Base-by-base conservation (phyloP, 1,140 invertebrate species). In the Heliothis virescens region DNA sequence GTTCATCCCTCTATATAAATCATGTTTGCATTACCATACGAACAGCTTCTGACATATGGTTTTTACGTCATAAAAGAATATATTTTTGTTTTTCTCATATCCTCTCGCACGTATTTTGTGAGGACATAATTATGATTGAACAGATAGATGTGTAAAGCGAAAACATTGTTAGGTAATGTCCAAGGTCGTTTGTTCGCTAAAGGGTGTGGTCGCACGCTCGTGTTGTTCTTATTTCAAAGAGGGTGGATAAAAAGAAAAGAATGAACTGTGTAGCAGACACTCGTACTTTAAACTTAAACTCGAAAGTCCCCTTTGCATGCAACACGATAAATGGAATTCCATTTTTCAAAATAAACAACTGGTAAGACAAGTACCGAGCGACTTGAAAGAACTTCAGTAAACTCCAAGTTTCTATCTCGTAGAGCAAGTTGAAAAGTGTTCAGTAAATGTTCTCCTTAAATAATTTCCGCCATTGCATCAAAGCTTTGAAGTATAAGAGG, bases 391-490 rank as follows among this genome's bases (percentile, higher is more conserved):
- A 59, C 16, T 26, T 15, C 26, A 34, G 41, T 29, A 21, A 41
- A 74, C 34, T 55, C 16, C 41, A 4, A 1, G n/a, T 3, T 63
- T 62, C 18, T 52, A 21, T 63, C 47, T 74, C 9, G n/a, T 21
- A 41, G 18, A 21, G 13, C 15, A 50, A 65, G 62, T 60, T 34
- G 57, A 67, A 57, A 63, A 52, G 41, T 62, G n/a, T 60, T 62
- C 55, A 26, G 65, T 78, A 67, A 78, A 78, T 78, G 52, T 55
- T 78, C 75, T 67, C 18, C 57, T 78, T 57, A 57, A 67, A 78
- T 69, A 73, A 80, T 80, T 59, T 69, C 72, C 52, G n/a, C 59
- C n/a, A 82, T 48, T 81, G 74, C 67, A 78, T 59, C 16, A 71
- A 71, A 69, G 78, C 53, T 71, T 79, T 52, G 29, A 73, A 80